Conservation (phyloP, 2,797 vertebrate species). For the Nannoperca obscura region DNA sequence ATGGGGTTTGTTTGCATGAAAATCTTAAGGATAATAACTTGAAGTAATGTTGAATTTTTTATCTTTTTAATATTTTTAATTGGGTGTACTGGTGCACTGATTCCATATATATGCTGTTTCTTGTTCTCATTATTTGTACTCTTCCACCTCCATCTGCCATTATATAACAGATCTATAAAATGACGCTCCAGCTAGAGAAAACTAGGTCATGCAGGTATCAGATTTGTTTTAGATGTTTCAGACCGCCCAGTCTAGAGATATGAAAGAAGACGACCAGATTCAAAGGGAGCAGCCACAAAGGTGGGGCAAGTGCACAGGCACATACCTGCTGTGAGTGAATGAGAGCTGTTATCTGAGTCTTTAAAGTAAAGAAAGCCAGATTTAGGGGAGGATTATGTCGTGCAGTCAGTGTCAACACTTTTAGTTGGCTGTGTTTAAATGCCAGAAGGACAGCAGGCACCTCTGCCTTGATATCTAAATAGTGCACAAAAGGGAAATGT, state of each 20-base stretch:
- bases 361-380: conserved; percentile 72
- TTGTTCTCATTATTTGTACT: conserved; percentile 27
- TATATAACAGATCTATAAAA: conserved; percentile 64
- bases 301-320: conserved; percentile 49
- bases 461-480: conserved; percentile 55
- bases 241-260: conserved; percentile 62
- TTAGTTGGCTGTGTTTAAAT: conserved; percentile 67
- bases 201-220: conserved; percentile 76
- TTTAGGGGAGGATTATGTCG: conserved; percentile 67
- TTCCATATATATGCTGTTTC: not conserved
- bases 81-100: not conserved
- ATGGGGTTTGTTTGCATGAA: not conserved
- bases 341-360: conserved; percentile 71
- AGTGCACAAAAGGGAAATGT: conserved; percentile 58
- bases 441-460: conserved; percentile 57
- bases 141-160: conserved; percentile 22
- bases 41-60: not conserved
- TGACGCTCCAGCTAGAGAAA: conserved; percentile 49
- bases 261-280: conserved; percentile 61
- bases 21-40: not conserved
- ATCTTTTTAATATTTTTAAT: conserved; percentile 13
- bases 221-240: conserved; percentile 66
- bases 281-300: conserved; percentile 64
- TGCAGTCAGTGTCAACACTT: conserved; percentile 69
- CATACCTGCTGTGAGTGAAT: conserved; percentile 65